phyloP scores from a whole-genome alignment of 2,888 invertebrate species.

The Tenthredo mesomela region DNA sequence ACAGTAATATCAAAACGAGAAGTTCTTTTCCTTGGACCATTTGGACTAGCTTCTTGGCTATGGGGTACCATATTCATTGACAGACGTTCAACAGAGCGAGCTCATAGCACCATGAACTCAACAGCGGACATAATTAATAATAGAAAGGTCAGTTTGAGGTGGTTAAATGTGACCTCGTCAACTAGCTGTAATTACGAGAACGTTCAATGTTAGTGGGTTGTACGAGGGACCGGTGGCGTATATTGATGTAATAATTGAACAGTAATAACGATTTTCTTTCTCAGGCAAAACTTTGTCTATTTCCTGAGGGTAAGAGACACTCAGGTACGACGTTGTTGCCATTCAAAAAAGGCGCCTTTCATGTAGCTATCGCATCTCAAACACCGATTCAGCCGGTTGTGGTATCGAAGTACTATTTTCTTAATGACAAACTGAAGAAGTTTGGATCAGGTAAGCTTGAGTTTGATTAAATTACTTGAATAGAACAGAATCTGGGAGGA shows the following conservation, averaged over 20 bases:
- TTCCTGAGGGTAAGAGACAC: conserved; percentile 96
- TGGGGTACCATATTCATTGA: conserved; percentile 95
- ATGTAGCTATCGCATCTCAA: conserved; percentile 91
- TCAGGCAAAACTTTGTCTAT: conserved; percentile 90
- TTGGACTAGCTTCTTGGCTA: conserved; percentile 91
- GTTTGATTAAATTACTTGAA: background rate
- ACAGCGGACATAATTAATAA: conserved; percentile 85
- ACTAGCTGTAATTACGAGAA: background rate
- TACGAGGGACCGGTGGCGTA: background rate
- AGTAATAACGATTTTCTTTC: conserved; percentile 54
- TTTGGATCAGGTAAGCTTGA: conserved; percentile 83
- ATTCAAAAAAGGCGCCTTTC: conserved; percentile 98
- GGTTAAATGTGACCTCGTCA: background rate
- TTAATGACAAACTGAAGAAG: conserved; percentile 82
- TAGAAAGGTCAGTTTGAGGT: conserved; percentile 79
- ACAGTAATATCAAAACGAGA: conserved; percentile 92
- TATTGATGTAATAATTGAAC: background rate
- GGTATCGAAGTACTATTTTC: conserved; percentile 90
- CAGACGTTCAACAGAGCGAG: conserved; percentile 85
- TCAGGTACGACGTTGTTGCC: conserved; percentile 88
- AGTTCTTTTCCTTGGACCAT: conserved; percentile 89
- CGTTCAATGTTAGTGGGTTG: background rate
- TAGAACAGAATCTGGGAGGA: background rate
- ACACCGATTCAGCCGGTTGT: conserved; percentile 95
- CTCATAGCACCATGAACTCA: conserved; percentile 86